A percentile compares a stretch with the other conserved stretches of the same genome.
These are phyloP conservation scores for Choloepus didactylus DNA, from an alignment of 2,797 vertebrate species.

Conservation along the genomic window DNA sequence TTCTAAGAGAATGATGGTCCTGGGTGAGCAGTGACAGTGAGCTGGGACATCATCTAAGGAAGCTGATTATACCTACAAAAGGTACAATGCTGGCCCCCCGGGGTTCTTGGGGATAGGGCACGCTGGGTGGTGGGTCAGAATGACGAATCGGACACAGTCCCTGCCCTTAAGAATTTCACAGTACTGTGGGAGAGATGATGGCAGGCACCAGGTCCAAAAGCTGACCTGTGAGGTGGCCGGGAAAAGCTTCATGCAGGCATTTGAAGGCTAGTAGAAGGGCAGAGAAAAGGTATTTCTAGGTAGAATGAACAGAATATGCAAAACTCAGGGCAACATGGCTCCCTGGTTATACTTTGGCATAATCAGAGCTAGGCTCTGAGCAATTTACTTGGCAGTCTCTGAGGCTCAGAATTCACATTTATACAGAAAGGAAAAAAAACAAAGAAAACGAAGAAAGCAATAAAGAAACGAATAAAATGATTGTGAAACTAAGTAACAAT, in stretches of 20 bases:
- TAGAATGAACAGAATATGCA: neutral
- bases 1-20: slow-evolving; percentile 16
- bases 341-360: neutral
- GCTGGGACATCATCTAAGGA: neutral
- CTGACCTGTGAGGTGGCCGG: neutral
- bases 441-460: too few species aligned
- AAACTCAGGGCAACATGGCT: neutral
- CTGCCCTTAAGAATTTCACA: neutral
- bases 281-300: neutral
- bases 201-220: neutral
- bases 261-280: slow-evolving; percentile 10
- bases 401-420: slow-evolving; percentile 32
- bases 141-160: neutral
- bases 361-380: neutral
- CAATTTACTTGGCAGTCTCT: neutral
- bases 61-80: neutral
- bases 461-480: neutral
- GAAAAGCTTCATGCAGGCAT: neutral
- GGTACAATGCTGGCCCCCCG: neutral
- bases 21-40: neutral
- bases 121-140: neutral
- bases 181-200: neutral
- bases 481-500: slow-evolving; percentile 24
- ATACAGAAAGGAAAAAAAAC: neutral
- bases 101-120: neutral